Conservation (phyloP, 2,888 invertebrate species). For the Sarcophaga caerulescens region DNA sequence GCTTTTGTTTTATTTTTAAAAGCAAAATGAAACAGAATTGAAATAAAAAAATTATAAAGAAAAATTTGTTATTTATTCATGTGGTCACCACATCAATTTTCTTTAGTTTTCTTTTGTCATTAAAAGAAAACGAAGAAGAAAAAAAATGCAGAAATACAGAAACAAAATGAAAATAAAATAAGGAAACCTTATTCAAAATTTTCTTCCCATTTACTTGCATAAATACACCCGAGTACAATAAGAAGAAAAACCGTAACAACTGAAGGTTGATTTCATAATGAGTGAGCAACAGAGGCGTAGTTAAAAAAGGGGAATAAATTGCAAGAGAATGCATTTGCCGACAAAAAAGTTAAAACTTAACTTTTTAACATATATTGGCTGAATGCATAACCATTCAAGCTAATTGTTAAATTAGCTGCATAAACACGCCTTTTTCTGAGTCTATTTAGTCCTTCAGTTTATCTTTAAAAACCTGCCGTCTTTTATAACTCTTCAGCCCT, state of each 20-base stretch:
- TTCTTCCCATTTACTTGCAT: conserved; percentile 20
- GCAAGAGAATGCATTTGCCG: no score
- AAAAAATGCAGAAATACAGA: conserved; percentile 3
- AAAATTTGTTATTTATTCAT: conserved; percentile 30
- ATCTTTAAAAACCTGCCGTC: no score
- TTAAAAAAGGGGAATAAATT: no score
- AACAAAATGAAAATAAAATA: background rate
- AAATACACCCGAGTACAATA: conserved; percentile 27
- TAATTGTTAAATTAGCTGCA: no score
- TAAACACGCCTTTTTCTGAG: no score
- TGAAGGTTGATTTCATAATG: conserved; percentile 38
- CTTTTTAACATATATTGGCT: no score
- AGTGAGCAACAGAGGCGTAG: conserved; percentile 22
- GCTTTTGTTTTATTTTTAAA: background rate
- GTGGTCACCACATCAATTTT: conserved; percentile 25
- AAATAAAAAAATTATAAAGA: background rate
- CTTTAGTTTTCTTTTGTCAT: conserved; percentile 6
- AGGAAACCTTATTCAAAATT: conserved; percentile 43
- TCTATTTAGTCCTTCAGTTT: no score
- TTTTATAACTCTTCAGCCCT: no score
- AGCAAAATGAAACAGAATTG: background rate
- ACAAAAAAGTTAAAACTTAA: no score
- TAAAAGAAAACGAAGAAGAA: conserved; percentile 10
- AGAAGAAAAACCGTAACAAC: conserved; percentile 32
- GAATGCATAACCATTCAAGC: no score